Percentiles rank a stretch among this genome's conserved stretches.
Evolutionary conservation across 2,113 vertebrate species (phyloP).

Genomic region (Carassius carassius): DNA sequence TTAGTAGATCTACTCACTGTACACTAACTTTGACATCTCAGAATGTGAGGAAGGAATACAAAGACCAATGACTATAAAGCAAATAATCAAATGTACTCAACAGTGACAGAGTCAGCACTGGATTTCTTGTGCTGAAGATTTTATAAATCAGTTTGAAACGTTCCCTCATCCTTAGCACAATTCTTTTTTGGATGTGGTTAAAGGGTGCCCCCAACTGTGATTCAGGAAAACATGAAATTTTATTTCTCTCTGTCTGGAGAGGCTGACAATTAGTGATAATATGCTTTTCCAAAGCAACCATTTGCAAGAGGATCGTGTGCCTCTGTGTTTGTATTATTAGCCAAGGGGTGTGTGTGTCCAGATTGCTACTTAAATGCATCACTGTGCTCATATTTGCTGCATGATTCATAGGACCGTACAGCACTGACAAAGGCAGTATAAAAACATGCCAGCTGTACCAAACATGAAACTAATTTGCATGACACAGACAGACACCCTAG

Average conservation of each 20-base stretch:
- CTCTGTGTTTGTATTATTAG: not conserved
- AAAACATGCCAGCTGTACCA: not conserved
- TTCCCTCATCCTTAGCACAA: conserved; percentile 3
- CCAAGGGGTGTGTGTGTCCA: not conserved
- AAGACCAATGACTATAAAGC: not conserved
- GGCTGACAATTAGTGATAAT: conserved; percentile 23
- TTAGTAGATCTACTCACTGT: conserved; percentile 15
- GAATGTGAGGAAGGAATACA: not conserved
- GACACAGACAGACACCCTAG: no score
- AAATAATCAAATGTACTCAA: conserved; percentile 40
- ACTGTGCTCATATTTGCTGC: not conserved
- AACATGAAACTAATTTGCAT: not conserved
- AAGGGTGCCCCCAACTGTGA: conserved; percentile 1
- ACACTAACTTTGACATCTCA: not conserved
- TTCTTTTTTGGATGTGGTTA: conserved; percentile 28
- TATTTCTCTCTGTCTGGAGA: conserved; percentile 10
- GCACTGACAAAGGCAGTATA: not conserved
- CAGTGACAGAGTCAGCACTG: conserved; percentile 5
- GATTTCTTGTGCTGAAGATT: conserved; percentile 13
- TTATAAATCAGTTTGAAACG: conserved; percentile 9
- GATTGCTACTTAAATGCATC: not conserved
- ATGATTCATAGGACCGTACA: no score
- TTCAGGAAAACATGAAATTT: conserved; percentile 14
- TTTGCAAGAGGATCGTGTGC: not conserved
- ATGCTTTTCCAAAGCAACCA: not conserved